phyloP scores from a whole-genome alignment of 35 echinoderm and acorn worm species.

The Ophiothrix spiculata region DNA sequence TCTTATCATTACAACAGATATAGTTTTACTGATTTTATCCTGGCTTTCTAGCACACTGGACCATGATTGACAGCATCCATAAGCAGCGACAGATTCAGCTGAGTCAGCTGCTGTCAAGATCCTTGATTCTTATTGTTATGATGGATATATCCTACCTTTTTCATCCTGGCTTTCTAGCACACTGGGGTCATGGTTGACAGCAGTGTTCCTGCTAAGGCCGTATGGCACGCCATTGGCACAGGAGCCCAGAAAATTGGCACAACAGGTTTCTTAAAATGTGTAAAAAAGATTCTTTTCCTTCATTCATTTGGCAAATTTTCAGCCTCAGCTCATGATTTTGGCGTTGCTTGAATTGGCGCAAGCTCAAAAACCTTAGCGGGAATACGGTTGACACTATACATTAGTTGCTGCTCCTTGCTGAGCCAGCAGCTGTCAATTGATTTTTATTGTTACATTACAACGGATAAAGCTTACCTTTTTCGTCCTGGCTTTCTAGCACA shows the following conservation, averaged over 20 bases:
- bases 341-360: neutral
- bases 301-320: too few species aligned
- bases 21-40: slow-evolving; percentile 85
- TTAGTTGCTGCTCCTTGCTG: neutral
- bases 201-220: neutral
- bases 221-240: too few species aligned
- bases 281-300: too few species aligned
- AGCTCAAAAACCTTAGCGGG: too few species aligned
- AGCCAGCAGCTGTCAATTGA: too few species aligned
- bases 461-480: slow-evolving; percentile 72
- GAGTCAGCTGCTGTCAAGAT: neutral
- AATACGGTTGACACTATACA: neutral
- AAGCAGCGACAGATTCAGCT: slow-evolving; percentile 58
- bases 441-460: too few species aligned
- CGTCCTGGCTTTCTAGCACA: slow-evolving; percentile 80
- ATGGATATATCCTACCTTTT: slow-evolving; percentile 53
- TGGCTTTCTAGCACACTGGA: slow-evolving; percentile 82
- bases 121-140: neutral
- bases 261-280: too few species aligned
- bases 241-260: too few species aligned
- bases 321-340: neutral
- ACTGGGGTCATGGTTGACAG: slow-evolving; percentile 85
- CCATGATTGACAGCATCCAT: slow-evolving; percentile 91
- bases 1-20: neutral
- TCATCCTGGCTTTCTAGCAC: slow-evolving; percentile 85